Conservation (phyloP, 2,113 vertebrate species). For the Hiodon tergisus region DNA sequence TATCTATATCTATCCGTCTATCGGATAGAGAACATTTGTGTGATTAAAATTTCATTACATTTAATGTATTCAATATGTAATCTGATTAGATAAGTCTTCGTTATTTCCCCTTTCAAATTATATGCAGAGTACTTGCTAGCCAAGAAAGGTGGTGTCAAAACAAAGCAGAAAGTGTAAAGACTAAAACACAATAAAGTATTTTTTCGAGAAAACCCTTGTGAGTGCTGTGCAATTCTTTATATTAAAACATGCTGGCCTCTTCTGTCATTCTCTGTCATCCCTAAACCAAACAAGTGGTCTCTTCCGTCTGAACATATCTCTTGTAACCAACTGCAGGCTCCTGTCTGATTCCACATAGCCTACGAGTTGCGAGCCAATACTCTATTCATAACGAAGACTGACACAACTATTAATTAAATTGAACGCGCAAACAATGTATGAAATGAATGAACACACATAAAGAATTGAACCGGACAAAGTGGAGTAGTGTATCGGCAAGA, state of each 20-base stretch:
- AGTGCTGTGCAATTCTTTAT: background rate
- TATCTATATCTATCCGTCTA: slow-evolving; percentile 14
- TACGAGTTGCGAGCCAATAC: background rate
- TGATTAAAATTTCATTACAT: slow-evolving; percentile 36
- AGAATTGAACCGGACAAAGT: too few species aligned
- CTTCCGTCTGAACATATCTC: slow-evolving; percentile 2
- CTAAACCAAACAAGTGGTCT: background rate
- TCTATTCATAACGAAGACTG: too few species aligned
- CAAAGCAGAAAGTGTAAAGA: background rate
- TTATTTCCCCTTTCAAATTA: background rate
- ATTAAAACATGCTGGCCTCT: background rate
- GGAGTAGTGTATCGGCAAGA: too few species aligned
- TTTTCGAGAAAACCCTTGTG: background rate
- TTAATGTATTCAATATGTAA: slow-evolving; percentile 19
- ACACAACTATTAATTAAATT: too few species aligned
- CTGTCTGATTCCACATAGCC: background rate
- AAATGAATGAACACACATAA: background rate
- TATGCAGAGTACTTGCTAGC: background rate
- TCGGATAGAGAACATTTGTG: slow-evolving; percentile 9
- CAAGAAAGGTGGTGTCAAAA: background rate
- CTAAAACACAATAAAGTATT: background rate
- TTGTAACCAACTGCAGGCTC: background rate
- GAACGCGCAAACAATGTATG: background rate
- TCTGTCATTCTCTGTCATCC: background rate
- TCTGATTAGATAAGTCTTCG: background rate